Evolutionary conservation across 2,113 vertebrate species (phyloP).

Genomic region (Siniperca knerii): DNA sequence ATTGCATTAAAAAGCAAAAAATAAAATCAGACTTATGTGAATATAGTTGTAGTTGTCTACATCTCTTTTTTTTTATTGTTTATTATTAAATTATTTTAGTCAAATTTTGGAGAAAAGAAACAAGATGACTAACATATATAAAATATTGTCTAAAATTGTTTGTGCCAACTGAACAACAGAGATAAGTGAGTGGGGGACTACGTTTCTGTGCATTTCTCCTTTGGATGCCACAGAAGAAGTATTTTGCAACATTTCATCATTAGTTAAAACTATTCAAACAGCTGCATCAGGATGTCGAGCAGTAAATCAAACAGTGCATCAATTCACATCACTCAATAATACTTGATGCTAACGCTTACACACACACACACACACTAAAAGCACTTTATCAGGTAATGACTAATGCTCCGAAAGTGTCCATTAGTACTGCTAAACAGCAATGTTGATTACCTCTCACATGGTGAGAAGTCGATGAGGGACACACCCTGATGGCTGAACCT

Average conservation of each 20-base stretch:
- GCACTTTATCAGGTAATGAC: background rate
- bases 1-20: background rate
- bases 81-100: no score
- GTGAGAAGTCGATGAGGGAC: conserved; percentile 98
- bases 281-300: background rate
- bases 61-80: background rate
- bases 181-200: background rate
- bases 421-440: background rate
- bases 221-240: background rate
- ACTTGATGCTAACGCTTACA: background rate
- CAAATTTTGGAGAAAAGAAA: no score
- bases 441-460: conserved; percentile 93
- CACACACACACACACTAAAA: background rate
- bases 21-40: background rate
- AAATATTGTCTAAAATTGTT: no score
- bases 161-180: background rate
- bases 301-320: background rate
- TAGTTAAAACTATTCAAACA: background rate
- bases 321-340: background rate
- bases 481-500: conserved; percentile 97
- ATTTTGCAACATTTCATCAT: background rate
- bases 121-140: no score
- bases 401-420: background rate
- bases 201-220: background rate
- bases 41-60: background rate